Evolutionary conservation across 2,113 vertebrate genomes (phyloP).

Genomic region (Heloderma charlesbogerti): DNA sequence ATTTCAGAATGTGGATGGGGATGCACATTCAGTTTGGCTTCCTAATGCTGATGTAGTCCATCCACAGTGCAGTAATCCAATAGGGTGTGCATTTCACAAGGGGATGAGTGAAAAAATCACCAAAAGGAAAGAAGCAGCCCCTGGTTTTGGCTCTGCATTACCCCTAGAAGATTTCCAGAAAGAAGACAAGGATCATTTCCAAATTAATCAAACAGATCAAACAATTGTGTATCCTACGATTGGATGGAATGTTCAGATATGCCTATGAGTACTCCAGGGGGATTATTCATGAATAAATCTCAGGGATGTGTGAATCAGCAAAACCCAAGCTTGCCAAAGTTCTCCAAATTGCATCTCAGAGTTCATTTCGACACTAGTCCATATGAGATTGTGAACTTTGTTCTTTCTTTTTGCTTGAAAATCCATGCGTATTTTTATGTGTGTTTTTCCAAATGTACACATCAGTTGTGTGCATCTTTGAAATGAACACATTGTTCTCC

Average conservation of each 20-base stretch:
- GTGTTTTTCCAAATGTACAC: too few species aligned
- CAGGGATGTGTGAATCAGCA: too few species aligned
- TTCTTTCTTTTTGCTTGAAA: too few species aligned
- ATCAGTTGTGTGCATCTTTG: too few species aligned
- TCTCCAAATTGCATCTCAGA: too few species aligned
- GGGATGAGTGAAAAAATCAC: neutral
- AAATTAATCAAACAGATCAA: neutral
- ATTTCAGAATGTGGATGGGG: neutral
- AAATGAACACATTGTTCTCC: too few species aligned
- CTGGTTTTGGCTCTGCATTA: neutral
- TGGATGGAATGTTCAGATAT: neutral
- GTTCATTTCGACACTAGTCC: too few species aligned
- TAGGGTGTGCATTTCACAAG: neutral
- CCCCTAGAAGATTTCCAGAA: neutral
- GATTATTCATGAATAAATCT: too few species aligned
- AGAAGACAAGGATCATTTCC: neutral
- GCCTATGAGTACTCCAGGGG: neutral
- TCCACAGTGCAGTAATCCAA: neutral
- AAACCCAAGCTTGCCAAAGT: too few species aligned
- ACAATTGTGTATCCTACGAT: neutral
- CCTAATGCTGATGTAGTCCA: neutral
- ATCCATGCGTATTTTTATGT: too few species aligned
- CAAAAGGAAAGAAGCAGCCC: neutral
- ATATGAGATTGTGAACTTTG: too few species aligned
- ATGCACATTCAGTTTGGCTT: neutral